Evolutionary conservation across 2,113 vertebrate species (phyloP).

Genomic region (Cephalopholis sonnerati): DNA sequence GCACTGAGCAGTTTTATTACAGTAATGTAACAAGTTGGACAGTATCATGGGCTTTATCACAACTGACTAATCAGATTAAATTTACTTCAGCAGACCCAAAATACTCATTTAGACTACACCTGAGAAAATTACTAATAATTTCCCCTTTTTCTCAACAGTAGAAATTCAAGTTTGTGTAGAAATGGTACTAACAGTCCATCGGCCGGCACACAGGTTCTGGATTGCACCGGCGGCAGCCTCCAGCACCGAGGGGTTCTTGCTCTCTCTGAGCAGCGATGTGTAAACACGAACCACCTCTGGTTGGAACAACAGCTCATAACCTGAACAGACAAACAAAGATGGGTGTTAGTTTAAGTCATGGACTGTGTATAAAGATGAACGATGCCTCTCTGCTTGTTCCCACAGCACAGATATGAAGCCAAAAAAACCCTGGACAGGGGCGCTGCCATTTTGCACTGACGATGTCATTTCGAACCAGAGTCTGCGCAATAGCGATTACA

Average conservation of each 20-base stretch:
- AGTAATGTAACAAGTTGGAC: not conserved
- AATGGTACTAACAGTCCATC: conserved; percentile 88
- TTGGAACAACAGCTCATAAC: conserved; percentile 96
- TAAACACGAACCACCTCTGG: conserved; percentile 97
- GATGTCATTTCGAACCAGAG: no score
- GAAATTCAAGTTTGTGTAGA: not conserved
- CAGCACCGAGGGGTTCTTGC: conserved; percentile 92
- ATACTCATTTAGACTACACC: not conserved
- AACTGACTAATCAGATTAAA: not conserved
- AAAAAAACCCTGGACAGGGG: no score
- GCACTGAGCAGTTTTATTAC: not conserved
- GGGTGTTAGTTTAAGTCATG: not conserved
- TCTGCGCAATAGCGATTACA: no score
- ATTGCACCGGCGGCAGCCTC: conserved; percentile 96
- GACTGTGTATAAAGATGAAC: no score
- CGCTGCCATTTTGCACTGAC: no score
- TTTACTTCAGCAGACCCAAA: not conserved
- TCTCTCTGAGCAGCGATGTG: conserved; percentile 94
- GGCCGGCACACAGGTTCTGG: conserved; percentile 96
- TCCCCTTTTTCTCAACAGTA: not conserved
- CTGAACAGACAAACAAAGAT: conserved; percentile 72
- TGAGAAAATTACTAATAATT: not conserved
- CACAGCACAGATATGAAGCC: no score
- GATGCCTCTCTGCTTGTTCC: no score
- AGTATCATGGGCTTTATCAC: not conserved